Conservation (phyloP, 2,113 vertebrate genomes). For the Talpa occidentalis region DNA sequence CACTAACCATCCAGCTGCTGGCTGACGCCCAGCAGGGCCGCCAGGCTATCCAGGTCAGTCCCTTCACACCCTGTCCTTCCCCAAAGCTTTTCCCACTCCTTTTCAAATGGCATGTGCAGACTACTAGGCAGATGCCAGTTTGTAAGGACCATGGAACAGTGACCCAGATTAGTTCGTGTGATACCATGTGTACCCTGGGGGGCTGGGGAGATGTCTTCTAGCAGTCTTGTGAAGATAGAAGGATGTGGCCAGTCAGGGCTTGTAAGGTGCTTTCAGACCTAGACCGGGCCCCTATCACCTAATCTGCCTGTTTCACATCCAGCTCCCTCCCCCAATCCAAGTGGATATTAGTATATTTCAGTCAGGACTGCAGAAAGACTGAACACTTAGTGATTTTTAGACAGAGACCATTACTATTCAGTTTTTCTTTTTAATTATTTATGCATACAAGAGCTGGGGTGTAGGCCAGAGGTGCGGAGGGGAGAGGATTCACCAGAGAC, state of each 20-base stretch:
- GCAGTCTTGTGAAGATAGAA: background rate
- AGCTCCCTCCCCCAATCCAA: background rate
- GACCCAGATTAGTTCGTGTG: background rate
- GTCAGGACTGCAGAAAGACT: background rate
- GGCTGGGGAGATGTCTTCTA: background rate
- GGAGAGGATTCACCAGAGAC: too few species aligned
- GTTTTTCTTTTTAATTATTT: background rate
- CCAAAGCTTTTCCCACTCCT: background rate
- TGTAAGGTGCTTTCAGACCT: background rate
- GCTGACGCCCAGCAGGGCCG: conserved; percentile 97
- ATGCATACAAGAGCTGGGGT: background rate
- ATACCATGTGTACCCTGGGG: background rate
- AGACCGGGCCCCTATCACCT: too few species aligned
- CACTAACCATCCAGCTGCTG: conserved; percentile 97
- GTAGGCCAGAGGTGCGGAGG: background rate
- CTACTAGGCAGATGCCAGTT: background rate
- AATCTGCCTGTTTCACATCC: background rate
- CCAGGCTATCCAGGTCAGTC: conserved; percentile 96
- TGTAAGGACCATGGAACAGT: background rate
- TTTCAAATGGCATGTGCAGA: background rate
- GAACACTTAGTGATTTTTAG: background rate
- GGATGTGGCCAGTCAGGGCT: background rate
- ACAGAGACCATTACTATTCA: background rate
- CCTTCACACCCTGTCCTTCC: background rate
- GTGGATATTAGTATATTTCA: background rate